Evolutionary conservation across 2,113 vertebrate species (phyloP), one percentile per base, ranked within the genome.

Genomic region (Lonchura striata): DNA sequence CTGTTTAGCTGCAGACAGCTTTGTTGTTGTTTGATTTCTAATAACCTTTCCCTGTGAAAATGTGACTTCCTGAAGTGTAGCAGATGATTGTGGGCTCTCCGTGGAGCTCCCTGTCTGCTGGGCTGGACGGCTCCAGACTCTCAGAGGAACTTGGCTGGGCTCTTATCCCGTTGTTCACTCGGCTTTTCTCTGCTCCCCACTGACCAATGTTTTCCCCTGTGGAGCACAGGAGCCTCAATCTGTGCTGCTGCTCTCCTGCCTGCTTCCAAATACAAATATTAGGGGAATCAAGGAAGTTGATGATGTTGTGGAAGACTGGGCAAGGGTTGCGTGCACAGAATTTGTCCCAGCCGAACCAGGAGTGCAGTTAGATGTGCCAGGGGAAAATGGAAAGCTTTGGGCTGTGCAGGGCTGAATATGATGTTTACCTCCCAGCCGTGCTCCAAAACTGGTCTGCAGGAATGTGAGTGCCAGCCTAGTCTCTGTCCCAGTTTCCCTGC

Each of bases 1-100:
- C 91, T 82, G n/a, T 76, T 89, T 72, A 82, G 84, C 86, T 94
- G 88, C 87, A 90, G 94, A 74, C 82, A 93, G 95, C 90, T 95
- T 94, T 96, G 88, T 89, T 95, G 84, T 84, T 92, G 84, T 82
- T 92, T 87, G 77, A 56, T 95, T 90, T 57, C 86, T 69, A 80
- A 64, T 79, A 94, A 92, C 70, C 77, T 79, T 91, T 61, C 89
- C 54, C 66, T 90, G 78, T 63, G 87, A 94, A 91, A 94, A 59
- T 33, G 69, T 0, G 10, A 72, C 84, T 89, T 91, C 61, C 83
- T 0, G 3, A 47, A 31, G 49, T 81, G 57, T 10, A 44, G 21
- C 72, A 91, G 86, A 54, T 25, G 54, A 84, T 0, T 30, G 46
- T 7, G 64, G 61, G 81, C 70, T 86, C 47, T 88, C 44, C 27